Conservation (phyloP, 2,888 invertebrate genomes). For the Aleiodes alternator region DNA sequence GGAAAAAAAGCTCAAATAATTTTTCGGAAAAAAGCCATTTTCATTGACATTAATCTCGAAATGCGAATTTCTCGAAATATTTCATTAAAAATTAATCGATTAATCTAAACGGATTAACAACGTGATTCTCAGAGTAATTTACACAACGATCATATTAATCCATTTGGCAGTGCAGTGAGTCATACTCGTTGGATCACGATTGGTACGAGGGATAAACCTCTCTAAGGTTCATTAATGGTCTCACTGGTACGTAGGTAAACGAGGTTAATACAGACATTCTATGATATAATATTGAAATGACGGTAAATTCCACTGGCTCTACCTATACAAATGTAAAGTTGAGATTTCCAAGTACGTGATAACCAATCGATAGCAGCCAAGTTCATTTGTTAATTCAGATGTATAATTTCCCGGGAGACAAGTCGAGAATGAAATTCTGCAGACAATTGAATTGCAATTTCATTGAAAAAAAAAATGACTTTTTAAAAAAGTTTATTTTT, state of each 20-base stretch:
- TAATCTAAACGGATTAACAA: not conserved
- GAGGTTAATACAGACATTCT: constrained; percentile 39
- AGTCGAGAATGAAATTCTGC: not conserved
- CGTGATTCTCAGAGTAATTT: not conserved
- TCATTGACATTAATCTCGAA: no score
- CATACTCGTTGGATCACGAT: constrained; percentile 10
- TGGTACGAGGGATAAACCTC: constrained; percentile 18
- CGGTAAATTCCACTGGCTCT: constrained; percentile 13
- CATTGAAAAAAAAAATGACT: no score
- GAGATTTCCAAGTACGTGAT: constrained; percentile 17
- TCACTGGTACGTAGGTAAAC: constrained; percentile 34
- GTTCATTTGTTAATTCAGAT: constrained; percentile 52
- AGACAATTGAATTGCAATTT: no score
- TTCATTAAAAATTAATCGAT: not conserved
- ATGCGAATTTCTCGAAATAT: not conserved
- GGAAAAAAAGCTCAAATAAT: no score
- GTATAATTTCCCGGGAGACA: constrained; percentile 56
- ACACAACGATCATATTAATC: constrained; percentile 14
- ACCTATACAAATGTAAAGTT: not conserved
- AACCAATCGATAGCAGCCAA: constrained; percentile 40
- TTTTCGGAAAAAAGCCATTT: no score
- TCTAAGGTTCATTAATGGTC: constrained; percentile 38
- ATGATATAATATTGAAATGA: constrained; percentile 40
- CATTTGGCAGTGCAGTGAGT: constrained; percentile 7
- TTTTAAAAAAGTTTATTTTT: no score